These are phyloP conservation scores for Myxocyprinus asiaticus DNA, from an alignment of 2,113 vertebrate genomes.

Conservation along the genomic window DNA sequence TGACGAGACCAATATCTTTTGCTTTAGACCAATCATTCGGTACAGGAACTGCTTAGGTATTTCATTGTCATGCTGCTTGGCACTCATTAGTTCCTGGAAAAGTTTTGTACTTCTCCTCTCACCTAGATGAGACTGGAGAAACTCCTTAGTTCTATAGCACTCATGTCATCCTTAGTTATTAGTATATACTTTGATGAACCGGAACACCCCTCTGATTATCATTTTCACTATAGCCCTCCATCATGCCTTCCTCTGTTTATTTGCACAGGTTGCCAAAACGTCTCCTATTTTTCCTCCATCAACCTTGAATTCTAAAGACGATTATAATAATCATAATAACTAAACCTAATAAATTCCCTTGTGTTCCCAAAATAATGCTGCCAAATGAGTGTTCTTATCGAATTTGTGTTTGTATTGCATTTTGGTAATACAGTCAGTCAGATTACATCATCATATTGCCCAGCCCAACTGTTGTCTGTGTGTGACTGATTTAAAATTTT, in stretches of 20 bases:
- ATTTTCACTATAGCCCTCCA: constrained; percentile 16
- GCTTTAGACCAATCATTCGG: constrained; percentile 46
- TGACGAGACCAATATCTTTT: constrained; percentile 36
- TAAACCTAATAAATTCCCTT: background rate
- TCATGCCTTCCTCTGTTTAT: constrained; percentile 40
- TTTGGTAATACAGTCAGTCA: too few species aligned
- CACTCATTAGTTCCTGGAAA: constrained; percentile 40
- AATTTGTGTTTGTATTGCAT: too few species aligned
- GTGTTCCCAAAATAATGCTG: too few species aligned
- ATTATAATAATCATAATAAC: constrained; percentile 16
- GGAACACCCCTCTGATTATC: constrained; percentile 1
- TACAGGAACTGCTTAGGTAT: background rate
- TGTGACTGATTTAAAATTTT: too few species aligned
- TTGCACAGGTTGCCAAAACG: constrained; percentile 14
- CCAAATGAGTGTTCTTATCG: too few species aligned
- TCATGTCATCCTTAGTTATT: constrained; percentile 32
- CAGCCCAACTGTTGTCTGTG: background rate
- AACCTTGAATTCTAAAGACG: constrained; percentile 42
- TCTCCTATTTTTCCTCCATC: constrained; percentile 42
- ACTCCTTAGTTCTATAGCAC: constrained; percentile 25
- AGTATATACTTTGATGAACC: constrained; percentile 28
- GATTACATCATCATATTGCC: too few species aligned
- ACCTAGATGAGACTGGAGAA: constrained; percentile 40
- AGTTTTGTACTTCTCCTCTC: constrained; percentile 36
- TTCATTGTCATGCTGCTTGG: constrained; percentile 31